Evolutionary conservation across 2,113 vertebrate species (phyloP).

Genomic region (Misgurnus mizolepis): DNA sequence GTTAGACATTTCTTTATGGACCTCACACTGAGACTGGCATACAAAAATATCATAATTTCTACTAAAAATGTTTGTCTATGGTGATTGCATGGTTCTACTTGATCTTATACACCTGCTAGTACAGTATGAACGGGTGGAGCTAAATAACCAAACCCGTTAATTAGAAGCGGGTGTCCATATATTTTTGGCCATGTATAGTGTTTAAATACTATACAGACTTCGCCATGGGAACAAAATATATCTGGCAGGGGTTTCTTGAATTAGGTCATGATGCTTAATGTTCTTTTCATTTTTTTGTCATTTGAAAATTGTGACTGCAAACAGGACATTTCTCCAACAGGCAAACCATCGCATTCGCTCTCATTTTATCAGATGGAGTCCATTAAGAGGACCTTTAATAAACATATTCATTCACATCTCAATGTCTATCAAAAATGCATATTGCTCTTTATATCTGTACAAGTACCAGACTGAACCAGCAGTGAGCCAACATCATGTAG

Average conservation of each 20-base stretch:
- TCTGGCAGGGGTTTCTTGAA: not conserved
- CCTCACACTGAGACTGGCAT: too few relatives aligned
- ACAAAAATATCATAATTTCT: too few relatives aligned
- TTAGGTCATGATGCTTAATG: slow-evolving; percentile 4
- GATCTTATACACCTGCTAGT: too few relatives aligned
- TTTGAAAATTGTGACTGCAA: slow-evolving; percentile 26
- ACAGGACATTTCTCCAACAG: not conserved
- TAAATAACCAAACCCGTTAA: too few relatives aligned
- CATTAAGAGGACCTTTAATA: slow-evolving; percentile 60
- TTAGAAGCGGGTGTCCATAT: too few relatives aligned
- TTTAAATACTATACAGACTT: not conserved
- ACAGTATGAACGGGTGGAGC: too few relatives aligned
- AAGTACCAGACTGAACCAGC: slow-evolving; percentile 65
- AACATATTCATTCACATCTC: slow-evolving; percentile 55
- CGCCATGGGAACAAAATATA: not conserved
- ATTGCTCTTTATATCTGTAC: slow-evolving; percentile 59
- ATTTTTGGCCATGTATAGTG: too few relatives aligned
- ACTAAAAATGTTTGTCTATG: too few relatives aligned
- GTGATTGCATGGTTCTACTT: too few relatives aligned
- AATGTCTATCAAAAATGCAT: slow-evolving; percentile 60
- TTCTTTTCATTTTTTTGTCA: not conserved
- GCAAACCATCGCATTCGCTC: not conserved
- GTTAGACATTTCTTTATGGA: too few relatives aligned
- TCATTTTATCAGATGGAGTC: slow-evolving; percentile 33
- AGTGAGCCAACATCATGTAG: slow-evolving; percentile 54